Evolutionary conservation across 2,888 invertebrate genomes (phyloP).

Genomic region (Celastrina argiolus): DNA sequence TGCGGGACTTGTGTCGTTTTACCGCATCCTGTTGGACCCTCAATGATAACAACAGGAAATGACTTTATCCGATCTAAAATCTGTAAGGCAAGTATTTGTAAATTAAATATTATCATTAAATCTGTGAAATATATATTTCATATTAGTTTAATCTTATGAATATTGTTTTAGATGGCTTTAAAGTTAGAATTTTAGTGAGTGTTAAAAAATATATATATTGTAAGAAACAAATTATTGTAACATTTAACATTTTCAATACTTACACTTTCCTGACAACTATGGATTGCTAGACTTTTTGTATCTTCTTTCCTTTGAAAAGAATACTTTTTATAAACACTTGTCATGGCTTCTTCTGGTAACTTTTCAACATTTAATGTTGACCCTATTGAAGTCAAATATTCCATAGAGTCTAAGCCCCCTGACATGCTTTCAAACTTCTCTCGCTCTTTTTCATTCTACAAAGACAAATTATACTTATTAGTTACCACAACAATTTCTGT

Average conservation of each 20-base stretch:
- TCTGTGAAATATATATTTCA: too few species aligned
- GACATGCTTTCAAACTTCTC: constrained; percentile 47
- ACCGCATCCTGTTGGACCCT: constrained; percentile 97
- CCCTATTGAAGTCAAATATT: constrained; percentile 50
- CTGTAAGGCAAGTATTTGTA: constrained; percentile 48
- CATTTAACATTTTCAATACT: constrained; percentile 15
- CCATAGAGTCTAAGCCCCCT: constrained; percentile 59
- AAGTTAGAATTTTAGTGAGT: too few species aligned
- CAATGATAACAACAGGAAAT: constrained; percentile 88
- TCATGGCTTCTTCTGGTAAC: constrained; percentile 62
- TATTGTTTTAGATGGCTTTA: too few species aligned
- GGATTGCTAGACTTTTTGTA: constrained; percentile 57
- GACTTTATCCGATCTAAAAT: constrained; percentile 83
- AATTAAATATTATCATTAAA: too few species aligned
- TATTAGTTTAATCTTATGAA: too few species aligned
- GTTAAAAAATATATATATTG: too few species aligned
- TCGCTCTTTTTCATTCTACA: constrained; percentile 50
- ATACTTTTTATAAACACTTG: constrained; percentile 63
- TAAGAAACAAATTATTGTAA: constrained; percentile 11
- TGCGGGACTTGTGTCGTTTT: constrained; percentile 94
- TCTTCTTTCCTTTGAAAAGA: constrained; percentile 61
- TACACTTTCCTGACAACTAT: constrained; percentile 56
- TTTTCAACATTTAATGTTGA: constrained; percentile 47
- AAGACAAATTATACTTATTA: neutral
- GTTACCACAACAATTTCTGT: too few species aligned